Conservation (phyloP, 2,797 vertebrate genomes). For the Scleropages formosus region DNA sequence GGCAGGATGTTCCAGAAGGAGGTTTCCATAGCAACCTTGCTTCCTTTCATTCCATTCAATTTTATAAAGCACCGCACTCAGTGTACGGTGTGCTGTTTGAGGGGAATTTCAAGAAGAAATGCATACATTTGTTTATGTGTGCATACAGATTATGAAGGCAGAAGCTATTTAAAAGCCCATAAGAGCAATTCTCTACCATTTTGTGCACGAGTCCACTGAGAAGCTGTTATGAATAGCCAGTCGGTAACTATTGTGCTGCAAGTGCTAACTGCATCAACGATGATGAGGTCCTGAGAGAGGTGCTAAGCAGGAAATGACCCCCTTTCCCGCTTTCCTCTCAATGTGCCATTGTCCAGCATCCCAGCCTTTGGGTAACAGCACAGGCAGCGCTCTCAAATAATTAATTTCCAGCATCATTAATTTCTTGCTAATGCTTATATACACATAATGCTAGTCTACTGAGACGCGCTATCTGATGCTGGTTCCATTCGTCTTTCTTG, state of each 20-base stretch:
- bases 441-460: not conserved
- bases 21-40: constrained; percentile 28
- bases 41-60: not conserved
- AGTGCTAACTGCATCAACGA: not conserved
- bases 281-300: not conserved
- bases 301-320: not conserved
- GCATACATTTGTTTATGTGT: not conserved
- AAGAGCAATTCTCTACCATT: constrained; percentile 14
- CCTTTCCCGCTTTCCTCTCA: not conserved
- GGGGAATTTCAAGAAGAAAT: too few relatives aligned
- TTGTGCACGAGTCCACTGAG: not conserved
- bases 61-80: constrained; percentile 15
- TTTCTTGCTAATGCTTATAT: not conserved
- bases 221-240: constrained; percentile 6
- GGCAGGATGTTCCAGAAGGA: not conserved
- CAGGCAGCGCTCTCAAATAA: not conserved
- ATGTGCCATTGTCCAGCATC: not conserved
- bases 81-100: not conserved
- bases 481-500: not conserved
- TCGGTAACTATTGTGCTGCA: not conserved
- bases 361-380: constrained; percentile 3
- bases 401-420: not conserved
- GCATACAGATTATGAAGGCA: not conserved
- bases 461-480: not conserved
- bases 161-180: constrained; percentile 11